Evolutionary conservation across 2,888 invertebrate species (phyloP).

Genomic region (Ophion ellenae): DNA sequence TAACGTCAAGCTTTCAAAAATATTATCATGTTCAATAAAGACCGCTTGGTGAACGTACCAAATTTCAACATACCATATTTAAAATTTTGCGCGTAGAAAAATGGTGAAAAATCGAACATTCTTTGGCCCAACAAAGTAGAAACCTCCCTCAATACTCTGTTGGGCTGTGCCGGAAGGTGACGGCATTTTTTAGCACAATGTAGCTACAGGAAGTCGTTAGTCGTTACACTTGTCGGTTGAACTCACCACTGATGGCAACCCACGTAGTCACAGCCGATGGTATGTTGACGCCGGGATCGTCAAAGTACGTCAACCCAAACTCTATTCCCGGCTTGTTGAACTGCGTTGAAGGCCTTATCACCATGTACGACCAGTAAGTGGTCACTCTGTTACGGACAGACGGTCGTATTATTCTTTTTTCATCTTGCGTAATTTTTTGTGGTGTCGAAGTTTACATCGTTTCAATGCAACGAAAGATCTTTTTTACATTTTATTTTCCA

Average conservation of each 20-base stretch:
- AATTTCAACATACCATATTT: no score
- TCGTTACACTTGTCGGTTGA: background rate
- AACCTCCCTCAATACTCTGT: no score
- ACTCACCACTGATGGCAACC: conserved; percentile 86
- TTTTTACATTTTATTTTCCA: no score
- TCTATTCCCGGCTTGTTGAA: conserved; percentile 89
- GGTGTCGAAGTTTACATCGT: no score
- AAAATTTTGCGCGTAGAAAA: no score
- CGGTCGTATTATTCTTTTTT: conserved; percentile 21
- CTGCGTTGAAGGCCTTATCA: conserved; percentile 89
- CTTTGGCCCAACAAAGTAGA: no score
- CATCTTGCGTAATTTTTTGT: background rate
- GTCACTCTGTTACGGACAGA: conserved; percentile 84
- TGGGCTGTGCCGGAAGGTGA: background rate
- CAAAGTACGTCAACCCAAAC: conserved; percentile 94
- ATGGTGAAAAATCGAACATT: no score
- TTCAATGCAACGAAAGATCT: no score
- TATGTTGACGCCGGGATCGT: conserved; percentile 92
- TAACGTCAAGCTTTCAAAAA: no score
- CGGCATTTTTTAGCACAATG: background rate
- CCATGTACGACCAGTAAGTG: conserved; percentile 95
- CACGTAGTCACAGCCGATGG: conserved; percentile 90
- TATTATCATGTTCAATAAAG: no score
- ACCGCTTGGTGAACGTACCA: no score
- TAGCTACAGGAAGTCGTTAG: background rate